Evolutionary conservation across 2,888 invertebrate species (phyloP).

Genomic region (Tridacna gigas): DNA sequence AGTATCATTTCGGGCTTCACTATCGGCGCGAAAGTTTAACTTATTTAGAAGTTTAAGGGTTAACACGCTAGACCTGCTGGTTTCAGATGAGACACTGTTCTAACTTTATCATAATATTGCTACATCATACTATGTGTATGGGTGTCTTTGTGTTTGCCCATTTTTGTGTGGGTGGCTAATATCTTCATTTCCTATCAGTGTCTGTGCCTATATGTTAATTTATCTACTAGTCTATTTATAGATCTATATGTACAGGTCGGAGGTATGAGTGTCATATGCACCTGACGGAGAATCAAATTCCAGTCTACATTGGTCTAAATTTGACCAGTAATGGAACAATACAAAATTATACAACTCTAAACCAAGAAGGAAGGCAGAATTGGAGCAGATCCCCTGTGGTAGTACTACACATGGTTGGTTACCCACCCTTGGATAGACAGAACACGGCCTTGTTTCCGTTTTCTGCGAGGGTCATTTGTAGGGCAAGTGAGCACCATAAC

Average conservation of each 20-base stretch:
- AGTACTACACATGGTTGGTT: background rate
- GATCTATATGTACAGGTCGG: background rate
- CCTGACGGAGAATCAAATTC: background rate
- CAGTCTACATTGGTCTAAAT: background rate
- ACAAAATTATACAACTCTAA: background rate
- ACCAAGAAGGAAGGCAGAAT: background rate
- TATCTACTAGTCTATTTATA: no score
- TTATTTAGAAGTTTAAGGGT: no score
- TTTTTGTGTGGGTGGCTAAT: no score
- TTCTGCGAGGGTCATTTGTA: background rate
- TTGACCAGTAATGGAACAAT: slow-evolving; percentile 7
- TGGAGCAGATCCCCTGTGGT: background rate
- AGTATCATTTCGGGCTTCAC: no score
- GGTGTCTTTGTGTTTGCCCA: no score
- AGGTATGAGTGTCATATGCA: background rate
- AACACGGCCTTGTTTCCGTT: background rate
- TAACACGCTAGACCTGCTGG: no score
- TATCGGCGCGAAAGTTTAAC: no score
- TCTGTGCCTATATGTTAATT: no score
- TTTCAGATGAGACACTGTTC: no score
- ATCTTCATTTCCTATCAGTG: no score
- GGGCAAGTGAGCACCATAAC: background rate
- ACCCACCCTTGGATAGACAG: background rate
- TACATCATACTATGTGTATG: no score
- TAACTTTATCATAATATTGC: no score